phyloP scores from a whole-genome alignment of 1,140 invertebrate genomes.

The Drosophila tsacasi region DNA sequence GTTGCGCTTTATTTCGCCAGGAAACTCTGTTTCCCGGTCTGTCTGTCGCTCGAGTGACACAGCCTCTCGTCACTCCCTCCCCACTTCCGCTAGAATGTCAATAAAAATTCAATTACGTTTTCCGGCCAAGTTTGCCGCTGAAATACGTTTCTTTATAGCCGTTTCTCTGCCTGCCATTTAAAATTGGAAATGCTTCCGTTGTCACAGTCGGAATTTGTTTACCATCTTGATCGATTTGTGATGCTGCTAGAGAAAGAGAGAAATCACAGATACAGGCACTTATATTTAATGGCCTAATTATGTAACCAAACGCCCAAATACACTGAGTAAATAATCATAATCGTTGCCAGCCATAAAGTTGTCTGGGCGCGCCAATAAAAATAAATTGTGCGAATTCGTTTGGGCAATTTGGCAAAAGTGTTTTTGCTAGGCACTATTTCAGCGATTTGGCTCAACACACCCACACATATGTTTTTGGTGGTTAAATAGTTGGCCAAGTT shows the following conservation, averaged over 20 bases:
- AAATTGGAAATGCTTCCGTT: conserved; percentile 60
- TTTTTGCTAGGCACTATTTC: conserved; percentile 12
- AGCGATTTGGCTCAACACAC: conserved; percentile 4
- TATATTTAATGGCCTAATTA: conserved; percentile 80
- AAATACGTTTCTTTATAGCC: conserved; percentile 63
- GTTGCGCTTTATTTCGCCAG: conserved; percentile 54
- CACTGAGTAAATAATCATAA: conserved; percentile 71
- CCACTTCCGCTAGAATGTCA: conserved; percentile 64
- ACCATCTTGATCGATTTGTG: conserved; percentile 56
- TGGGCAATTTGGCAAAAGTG: conserved; percentile 34
- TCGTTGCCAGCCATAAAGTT: conserved; percentile 40
- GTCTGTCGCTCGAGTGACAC: conserved; percentile 27
- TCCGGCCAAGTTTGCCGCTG: conserved; percentile 45
- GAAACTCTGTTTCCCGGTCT: conserved; percentile 6
- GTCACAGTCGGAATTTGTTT: conserved; percentile 67
- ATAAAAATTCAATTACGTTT: conserved; percentile 82
- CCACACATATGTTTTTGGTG: conserved; percentile 32
- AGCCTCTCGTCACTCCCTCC: conserved; percentile 12
- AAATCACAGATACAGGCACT: conserved; percentile 63
- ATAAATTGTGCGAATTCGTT: conserved; percentile 42
- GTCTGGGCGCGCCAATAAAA: conserved; percentile 48
- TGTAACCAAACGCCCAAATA: conserved; percentile 62
- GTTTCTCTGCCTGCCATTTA: conserved; percentile 43
- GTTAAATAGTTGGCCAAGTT: conserved; percentile 43
- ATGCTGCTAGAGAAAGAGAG: conserved; percentile 23